phyloP scores from a whole-genome alignment of 2,113 vertebrate genomes.

The Seriola aureovittata region DNA sequence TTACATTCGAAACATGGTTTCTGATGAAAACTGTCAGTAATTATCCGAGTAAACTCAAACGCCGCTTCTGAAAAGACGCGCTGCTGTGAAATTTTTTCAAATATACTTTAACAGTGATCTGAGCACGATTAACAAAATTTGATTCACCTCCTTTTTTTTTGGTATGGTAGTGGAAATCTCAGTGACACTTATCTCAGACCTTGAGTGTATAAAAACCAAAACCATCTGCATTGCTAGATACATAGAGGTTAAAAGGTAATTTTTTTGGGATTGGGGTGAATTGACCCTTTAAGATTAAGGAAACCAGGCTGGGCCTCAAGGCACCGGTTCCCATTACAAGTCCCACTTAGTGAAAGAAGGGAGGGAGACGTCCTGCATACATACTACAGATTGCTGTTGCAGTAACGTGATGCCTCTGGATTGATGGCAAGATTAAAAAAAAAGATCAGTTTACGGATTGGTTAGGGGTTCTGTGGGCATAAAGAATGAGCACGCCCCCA shows the following conservation, averaged over 20 bases:
- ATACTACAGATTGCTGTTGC: conserved; percentile 30
- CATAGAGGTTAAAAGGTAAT: no score
- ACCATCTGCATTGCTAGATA: neutral
- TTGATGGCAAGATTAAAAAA: conserved; percentile 15
- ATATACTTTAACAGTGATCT: neutral
- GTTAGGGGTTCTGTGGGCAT: conserved; percentile 27
- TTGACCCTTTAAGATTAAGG: conserved; percentile 18
- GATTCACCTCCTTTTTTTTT: neutral
- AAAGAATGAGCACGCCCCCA: conserved; percentile 21
- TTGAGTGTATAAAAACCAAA: neutral
- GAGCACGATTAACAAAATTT: neutral
- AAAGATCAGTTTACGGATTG: neutral
- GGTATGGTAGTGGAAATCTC: neutral
- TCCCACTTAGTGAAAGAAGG: conserved; percentile 35
- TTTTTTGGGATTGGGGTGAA: conserved; percentile 41
- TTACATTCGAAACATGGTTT: neutral
- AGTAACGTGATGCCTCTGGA: conserved; percentile 3
- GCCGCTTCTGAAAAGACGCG: neutral
- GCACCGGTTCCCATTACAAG: conserved; percentile 62
- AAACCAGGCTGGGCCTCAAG: conserved; percentile 61
- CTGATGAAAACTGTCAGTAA: neutral
- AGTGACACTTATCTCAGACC: neutral
- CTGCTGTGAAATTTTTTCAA: neutral
- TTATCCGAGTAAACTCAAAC: neutral
- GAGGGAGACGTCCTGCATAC: conserved; percentile 18